These are phyloP conservation scores for Trachymyrmex septentrionalis DNA, from an alignment of 1,140 invertebrate species.

Conservation along the genomic window DNA sequence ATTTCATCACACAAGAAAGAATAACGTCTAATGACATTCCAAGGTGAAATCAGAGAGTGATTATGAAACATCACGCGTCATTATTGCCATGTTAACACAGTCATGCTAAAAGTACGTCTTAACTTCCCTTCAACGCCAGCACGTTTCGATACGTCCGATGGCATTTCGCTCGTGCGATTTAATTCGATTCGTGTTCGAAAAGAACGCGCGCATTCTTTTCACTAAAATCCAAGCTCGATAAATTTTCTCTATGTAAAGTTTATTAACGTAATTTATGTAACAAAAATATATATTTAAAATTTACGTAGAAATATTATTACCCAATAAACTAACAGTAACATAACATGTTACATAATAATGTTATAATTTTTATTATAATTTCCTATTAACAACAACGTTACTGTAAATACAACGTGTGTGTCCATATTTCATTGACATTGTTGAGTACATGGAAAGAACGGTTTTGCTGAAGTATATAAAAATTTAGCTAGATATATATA, in stretches of 20 bases:
- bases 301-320: too few relatives aligned
- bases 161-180: not conserved
- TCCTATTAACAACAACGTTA: too few relatives aligned
- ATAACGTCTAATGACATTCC: not conserved
- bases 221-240: not conserved
- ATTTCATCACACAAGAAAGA: not conserved
- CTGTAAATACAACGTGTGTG: too few relatives aligned
- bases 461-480: too few relatives aligned
- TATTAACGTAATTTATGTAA: not conserved
- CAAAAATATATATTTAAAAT: too few relatives aligned
- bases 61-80: not conserved
- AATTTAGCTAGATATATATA: too few relatives aligned
- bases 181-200: not conserved
- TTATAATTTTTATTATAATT: too few relatives aligned
- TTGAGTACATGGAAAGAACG: too few relatives aligned
- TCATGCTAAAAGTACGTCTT: not conserved
- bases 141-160: too few relatives aligned
- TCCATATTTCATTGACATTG: too few relatives aligned
- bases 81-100: not conserved
- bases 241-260: not conserved
- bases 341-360: too few relatives aligned
- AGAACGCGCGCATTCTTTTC: not conserved
- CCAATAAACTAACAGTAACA: too few relatives aligned
- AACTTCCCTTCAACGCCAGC: not conserved
- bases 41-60: not conserved